Evolutionary conservation across 2,888 invertebrate species (phyloP), one percentile per base, ranked within the genome.

Genomic region (Volucella bombylans): DNA sequence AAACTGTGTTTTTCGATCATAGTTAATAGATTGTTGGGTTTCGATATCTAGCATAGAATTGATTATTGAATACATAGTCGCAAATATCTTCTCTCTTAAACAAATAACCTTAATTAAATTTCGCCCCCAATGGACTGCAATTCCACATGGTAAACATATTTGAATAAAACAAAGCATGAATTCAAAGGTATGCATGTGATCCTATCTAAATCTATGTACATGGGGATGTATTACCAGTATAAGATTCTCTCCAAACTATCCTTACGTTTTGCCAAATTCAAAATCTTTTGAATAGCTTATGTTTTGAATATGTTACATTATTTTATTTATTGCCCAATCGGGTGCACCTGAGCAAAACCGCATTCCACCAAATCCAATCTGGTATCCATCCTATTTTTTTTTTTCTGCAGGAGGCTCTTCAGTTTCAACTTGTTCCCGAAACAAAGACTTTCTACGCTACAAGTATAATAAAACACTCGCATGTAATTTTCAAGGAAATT

Each of bases 301-400:
- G n/a, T n/a, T n/a, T 2, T 1, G 23, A 45, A 52, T 57, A 65
- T 65, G 64, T 77, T 77, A 64, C 65, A 59, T 54, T 64, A 82
- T 67, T 59, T 45, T 67, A 77, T 82, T 76, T 82, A 81, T 77
- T 77, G 59, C 64, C 41, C 62, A 52, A 52, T 55, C 47, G 54
- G 39, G 57, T 79, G 64, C 79, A 83, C 68, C 79, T 74, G 73
- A 79, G 41, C n/a, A 69, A 43, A 64, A 68, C 73, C 73, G 52
- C 67, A 83, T 73, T 83, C 73, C 59, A 65, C 64, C 74, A 74
- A 83, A 79, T 69, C 59, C 82, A 73, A 79, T 83, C 68, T 64
- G 45, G 47, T 65, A 59, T 64, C 49, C 49, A 64, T 23, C 2
- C 2, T 23, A 23, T 64, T 55, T 41, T n/a, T 74, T 68, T 61